Base-by-base conservation (phyloP, 2,797 vertebrate species). In the Cebuella pygmaea region DNA sequence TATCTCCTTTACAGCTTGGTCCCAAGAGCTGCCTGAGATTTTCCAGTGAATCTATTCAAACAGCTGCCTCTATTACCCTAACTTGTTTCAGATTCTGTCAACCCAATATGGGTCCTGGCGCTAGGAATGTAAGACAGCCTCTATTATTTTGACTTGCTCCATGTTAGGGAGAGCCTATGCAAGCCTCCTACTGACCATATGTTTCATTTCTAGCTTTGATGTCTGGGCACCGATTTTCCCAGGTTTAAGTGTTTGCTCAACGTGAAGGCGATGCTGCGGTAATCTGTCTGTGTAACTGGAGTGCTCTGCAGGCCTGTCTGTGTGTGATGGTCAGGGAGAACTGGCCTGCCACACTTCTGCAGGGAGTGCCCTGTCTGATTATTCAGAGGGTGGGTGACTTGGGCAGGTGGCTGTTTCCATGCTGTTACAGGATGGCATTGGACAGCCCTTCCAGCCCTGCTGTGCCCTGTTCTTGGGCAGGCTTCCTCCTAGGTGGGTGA, bases 401-500 rank as follows among this genome's bases (percentile, higher is more conserved):
- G 0, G 15, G 52, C 10, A 3, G 70, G 52, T 8, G 10, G 5
- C 22, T 0, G 2, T 44, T 79, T 55, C 57, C 11, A 39, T n/a
- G 27, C 26, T 86, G 27, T 5, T 44, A 27, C 5, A 0, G 26
- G 44, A 27, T 2, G 5, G n/a, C 64, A 70, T 94, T 79, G 30
- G 72, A 20, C 50, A n/a, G 12, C 27, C 36, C n/a, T 72, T 11
- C 7, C 17, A 13, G n/a, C 70, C 14, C 44, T 76, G 15, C 19
- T 15, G 20, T 78, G 0, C 3, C 17, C 33, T 74, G 33, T 27
- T 83, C 41, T 59, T 44, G 46, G 70, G 76, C 5, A 72, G 61
- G 9, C 24, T 61, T 55, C 84, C 11, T n/a, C 36, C 20, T 72
- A 33, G 76, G 61, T 41, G 7, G n/a, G 36, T 5, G 14, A 14